Evolutionary conservation across 2,797 vertebrate species (phyloP).

Genomic region (Dicrostonyx torquatus): DNA sequence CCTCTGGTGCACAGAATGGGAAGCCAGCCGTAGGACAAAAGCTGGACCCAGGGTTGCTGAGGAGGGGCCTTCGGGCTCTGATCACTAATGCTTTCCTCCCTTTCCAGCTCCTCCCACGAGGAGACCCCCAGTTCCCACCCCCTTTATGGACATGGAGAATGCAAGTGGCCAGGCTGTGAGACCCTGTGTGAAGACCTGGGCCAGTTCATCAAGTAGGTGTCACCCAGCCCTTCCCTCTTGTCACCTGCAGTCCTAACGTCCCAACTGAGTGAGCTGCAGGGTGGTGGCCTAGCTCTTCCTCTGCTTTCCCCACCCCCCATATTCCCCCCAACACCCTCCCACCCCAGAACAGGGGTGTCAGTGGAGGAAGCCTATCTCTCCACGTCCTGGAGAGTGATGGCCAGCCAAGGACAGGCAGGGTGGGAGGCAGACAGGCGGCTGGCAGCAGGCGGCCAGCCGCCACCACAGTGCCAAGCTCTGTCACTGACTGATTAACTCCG

Average conservation of each 20-base stretch:
- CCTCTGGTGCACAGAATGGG: background rate
- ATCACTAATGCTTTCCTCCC: background rate
- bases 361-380: slow-evolving; percentile 12
- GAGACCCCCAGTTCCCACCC: slow-evolving; percentile 95
- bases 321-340: background rate
- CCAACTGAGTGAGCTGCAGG: background rate
- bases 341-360: background rate
- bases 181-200: slow-evolving; percentile 98
- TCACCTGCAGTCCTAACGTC: background rate
- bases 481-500: slow-evolving; percentile 91
- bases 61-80: background rate
- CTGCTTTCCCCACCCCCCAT: background rate
- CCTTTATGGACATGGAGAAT: slow-evolving; percentile 98
- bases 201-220: slow-evolving; percentile 98
- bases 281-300: background rate
- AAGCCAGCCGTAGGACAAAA: background rate
- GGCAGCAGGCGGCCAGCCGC: slow-evolving; percentile 78
- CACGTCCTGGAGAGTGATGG: slow-evolving; percentile 13
- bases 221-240: background rate
- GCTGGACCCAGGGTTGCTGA: background rate
- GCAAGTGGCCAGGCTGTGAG: slow-evolving; percentile 99
- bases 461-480: slow-evolving; percentile 83
- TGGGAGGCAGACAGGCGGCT: slow-evolving; percentile 63
- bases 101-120: slow-evolving; percentile 91
- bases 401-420: slow-evolving; percentile 76